A percentile compares a stretch with the other conserved stretches of the same genome.
phyloP scores from a whole-genome alignment of 2,113 vertebrate genomes.

The Barnardius zonarius region DNA sequence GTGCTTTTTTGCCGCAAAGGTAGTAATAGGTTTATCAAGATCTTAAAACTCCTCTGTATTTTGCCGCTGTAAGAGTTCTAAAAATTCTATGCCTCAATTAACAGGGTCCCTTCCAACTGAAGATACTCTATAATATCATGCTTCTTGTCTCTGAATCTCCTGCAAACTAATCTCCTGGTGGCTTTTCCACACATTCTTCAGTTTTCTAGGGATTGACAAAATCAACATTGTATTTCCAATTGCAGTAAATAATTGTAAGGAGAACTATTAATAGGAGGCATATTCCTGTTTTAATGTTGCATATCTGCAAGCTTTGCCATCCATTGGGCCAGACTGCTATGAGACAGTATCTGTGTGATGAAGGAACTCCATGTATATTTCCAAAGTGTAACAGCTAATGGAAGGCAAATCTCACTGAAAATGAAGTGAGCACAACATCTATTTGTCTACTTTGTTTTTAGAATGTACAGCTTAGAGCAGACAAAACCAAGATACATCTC shows the following conservation, averaged over 20 bases:
- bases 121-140: not conserved
- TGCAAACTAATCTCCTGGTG: not conserved
- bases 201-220: not conserved
- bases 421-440: not conserved
- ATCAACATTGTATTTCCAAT: not conserved
- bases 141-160: not conserved
- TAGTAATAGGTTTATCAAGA: not conserved
- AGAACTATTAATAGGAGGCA: not conserved
- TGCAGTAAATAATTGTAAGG: not conserved
- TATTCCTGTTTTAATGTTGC: not conserved
- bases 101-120: not conserved
- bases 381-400: not conserved
- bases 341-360: not conserved
- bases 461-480: not conserved
- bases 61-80: not conserved
- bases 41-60: not conserved
- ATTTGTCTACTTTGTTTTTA: not conserved
- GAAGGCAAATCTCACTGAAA: not conserved
- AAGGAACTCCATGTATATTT: not conserved
- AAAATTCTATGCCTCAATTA: not conserved
- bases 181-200: not conserved
- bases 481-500: not conserved
- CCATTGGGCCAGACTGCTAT: not conserved
- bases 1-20: not conserved
- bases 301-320: not conserved